Conservation (phyloP, 1,140 invertebrate genomes). For the Diabrotica virgifera region DNA sequence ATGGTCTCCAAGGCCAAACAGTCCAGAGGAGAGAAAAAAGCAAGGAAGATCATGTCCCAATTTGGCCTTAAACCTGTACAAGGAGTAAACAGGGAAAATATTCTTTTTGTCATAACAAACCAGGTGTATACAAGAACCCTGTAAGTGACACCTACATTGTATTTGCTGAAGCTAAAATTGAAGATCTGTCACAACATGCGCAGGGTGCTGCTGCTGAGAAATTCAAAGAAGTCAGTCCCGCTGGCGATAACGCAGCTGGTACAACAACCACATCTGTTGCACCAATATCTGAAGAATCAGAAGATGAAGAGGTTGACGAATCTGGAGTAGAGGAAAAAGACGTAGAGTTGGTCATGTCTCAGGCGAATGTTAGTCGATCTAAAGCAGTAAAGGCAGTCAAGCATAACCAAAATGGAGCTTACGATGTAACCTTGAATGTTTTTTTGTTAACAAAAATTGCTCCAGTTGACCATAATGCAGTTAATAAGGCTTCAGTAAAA, state of each 20-base stretch:
- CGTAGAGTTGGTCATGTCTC: constrained; percentile 96
- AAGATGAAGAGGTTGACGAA: constrained; percentile 88
- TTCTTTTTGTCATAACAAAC: constrained; percentile 98
- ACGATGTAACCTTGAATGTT: constrained; percentile 45
- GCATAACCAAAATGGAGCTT: constrained; percentile 89
- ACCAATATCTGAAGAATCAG: constrained; percentile 84
- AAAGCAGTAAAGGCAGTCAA: constrained; percentile 94
- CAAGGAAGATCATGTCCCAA: constrained; percentile 98
- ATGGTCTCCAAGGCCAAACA: constrained; percentile 94
- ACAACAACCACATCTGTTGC: constrained; percentile 70
- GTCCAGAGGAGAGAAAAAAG: constrained; percentile 97
- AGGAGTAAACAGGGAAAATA: constrained; percentile 97
- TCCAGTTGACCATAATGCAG: too few relatives aligned
- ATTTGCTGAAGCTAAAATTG: constrained; percentile 99
- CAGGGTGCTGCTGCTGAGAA: constrained; percentile 98
- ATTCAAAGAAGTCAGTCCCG: constrained; percentile 82
- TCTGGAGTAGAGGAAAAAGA: constrained; percentile 98
- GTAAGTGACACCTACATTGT: constrained; percentile 99
- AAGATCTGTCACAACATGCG: constrained; percentile 98
- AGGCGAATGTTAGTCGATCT: constrained; percentile 92
- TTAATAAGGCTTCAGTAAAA: too few relatives aligned
- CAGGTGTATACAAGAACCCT: constrained; percentile 99
- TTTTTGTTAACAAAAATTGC: too few relatives aligned
- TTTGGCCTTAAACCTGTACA: constrained; percentile 92
- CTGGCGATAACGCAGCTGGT: constrained; percentile 66